Evolutionary conservation across 2,888 invertebrate genomes (phyloP).

Genomic region (Alsophila aescularia): DNA sequence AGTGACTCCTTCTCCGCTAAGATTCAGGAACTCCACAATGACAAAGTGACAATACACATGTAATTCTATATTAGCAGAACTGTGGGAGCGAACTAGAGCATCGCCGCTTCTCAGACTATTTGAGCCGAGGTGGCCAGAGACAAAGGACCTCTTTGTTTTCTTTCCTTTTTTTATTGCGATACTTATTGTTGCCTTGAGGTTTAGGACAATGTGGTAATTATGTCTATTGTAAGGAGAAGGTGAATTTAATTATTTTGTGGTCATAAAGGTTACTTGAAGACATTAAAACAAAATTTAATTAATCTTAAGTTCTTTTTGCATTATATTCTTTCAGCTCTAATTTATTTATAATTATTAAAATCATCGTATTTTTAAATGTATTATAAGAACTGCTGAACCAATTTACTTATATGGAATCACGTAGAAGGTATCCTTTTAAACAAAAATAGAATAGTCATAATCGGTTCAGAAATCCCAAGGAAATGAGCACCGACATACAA

Average conservation of each 20-base stretch:
- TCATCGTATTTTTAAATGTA: no score
- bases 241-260: slow-evolving; percentile 7
- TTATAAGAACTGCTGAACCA: no score
- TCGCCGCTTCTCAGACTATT: slow-evolving; percentile 53
- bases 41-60: slow-evolving; percentile 60
- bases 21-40: slow-evolving; percentile 69
- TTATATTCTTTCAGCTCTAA: no score
- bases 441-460: no score
- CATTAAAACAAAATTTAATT: neutral
- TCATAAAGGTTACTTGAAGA: slow-evolving; percentile 1
- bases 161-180: slow-evolving; percentile 23
- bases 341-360: no score
- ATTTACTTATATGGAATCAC: no score
- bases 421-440: no score
- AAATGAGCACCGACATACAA: no score
- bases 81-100: slow-evolving; percentile 72
- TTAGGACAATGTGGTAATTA: slow-evolving; percentile 23
- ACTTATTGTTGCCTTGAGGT: slow-evolving; percentile 10
- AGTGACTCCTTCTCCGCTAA: slow-evolving; percentile 69
- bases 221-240: slow-evolving; percentile 9
- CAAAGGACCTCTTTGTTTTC: slow-evolving; percentile 28
- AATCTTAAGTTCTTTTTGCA: neutral
- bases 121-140: slow-evolving; percentile 31
- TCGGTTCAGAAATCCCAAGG: no score
- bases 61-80: slow-evolving; percentile 58